phyloP scores from a whole-genome alignment of 1,140 invertebrate species.

The Spodoptera frugiperda region DNA sequence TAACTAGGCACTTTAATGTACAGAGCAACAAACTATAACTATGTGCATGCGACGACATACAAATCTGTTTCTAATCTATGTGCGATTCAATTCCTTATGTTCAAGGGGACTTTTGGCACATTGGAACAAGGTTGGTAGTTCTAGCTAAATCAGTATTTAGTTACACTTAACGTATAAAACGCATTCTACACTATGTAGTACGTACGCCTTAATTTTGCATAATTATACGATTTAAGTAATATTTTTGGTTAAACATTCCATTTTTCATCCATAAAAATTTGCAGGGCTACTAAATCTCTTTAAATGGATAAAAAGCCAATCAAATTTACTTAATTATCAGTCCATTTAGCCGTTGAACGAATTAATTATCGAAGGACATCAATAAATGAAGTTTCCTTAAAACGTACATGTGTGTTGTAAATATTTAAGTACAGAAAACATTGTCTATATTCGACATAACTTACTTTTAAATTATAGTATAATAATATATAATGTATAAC shows the following conservation, averaged over 20 bases:
- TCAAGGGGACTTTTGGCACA: background rate
- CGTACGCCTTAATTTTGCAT: no score
- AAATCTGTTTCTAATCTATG: slow-evolving; percentile 4
- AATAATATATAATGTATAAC: slow-evolving; percentile 28
- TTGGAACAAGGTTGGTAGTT: no score
- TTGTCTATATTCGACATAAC: slow-evolving; percentile 37
- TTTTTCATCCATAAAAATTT: no score
- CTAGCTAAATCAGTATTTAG: no score
- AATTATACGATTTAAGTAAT: no score
- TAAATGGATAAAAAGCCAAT: no score
- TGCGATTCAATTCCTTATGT: background rate
- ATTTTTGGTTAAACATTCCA: no score
- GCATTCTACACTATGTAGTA: no score
- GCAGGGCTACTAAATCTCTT: no score
- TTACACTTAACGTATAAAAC: no score
- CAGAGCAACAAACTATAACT: background rate
- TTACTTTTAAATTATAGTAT: slow-evolving; percentile 38
- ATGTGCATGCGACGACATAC: background rate
- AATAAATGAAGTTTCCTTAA: background rate
- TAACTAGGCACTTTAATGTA: slow-evolving; percentile 32
- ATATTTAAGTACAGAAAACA: slow-evolving; percentile 29
- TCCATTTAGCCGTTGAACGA: no score
- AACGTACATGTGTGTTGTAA: background rate
- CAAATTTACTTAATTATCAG: no score
- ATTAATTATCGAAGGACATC: background rate